phyloP scores from a whole-genome alignment of 2,888 invertebrate species.

The Lasioglossum figueresi region DNA sequence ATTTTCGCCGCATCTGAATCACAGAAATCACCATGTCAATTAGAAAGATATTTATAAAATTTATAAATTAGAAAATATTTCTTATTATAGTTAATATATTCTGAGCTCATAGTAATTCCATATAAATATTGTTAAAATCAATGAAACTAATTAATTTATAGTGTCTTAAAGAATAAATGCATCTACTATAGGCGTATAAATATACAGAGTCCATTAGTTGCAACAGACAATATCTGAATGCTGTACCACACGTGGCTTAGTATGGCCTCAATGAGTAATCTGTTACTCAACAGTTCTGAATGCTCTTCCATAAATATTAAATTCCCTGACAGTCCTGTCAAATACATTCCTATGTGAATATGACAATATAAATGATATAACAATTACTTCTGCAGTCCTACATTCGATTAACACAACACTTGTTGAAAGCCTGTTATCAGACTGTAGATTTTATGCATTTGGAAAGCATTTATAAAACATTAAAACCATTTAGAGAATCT shows the following conservation, averaged over 20 bases:
- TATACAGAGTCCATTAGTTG: neutral
- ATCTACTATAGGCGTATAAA: neutral
- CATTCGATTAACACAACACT: neutral
- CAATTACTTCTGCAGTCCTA: neutral
- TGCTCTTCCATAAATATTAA: neutral
- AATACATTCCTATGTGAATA: neutral
- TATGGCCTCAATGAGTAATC: constrained; percentile 5
- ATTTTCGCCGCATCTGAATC: constrained; percentile 75
- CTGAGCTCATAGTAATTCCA: neutral
- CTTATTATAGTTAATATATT: neutral
- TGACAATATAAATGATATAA: neutral
- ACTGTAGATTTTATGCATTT: neutral
- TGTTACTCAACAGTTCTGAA: neutral
- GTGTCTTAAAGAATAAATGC: neutral
- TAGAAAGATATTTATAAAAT: neutral
- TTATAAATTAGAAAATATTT: no score
- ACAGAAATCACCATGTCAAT: neutral
- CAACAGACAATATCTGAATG: neutral
- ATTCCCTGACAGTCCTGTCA: neutral
- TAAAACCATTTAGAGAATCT: neutral
- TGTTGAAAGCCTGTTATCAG: neutral
- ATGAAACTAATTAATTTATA: neutral
- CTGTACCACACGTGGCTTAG: neutral
- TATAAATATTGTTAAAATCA: neutral
- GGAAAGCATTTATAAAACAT: neutral